Percentiles rank a stretch among this genome's conserved stretches.
Evolutionary conservation across 2,797 vertebrate genomes (phyloP).

Genomic region (Cyclopterus lumpus): DNA sequence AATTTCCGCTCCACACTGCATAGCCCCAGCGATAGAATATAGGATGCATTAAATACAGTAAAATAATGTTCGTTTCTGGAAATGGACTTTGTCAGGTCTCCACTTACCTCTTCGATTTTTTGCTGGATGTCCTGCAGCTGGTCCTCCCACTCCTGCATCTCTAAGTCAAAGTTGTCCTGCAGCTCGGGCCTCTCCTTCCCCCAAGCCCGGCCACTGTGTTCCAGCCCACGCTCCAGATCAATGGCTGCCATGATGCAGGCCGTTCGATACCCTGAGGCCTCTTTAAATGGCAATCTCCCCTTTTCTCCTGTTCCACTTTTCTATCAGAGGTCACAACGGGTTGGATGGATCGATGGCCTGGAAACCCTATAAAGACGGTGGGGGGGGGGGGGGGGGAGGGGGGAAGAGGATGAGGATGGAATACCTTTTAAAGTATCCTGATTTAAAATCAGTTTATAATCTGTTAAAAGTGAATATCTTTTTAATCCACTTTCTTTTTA

Average conservation of each 20-base stretch:
- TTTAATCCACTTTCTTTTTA: not conserved
- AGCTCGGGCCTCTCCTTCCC: slow-evolving; percentile 90
- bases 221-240: slow-evolving; percentile 89
- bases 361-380: slow-evolving; percentile 58
- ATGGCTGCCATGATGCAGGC: slow-evolving; percentile 84
- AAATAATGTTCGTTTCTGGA: not conserved
- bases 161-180: slow-evolving; percentile 93
- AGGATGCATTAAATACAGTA: not conserved
- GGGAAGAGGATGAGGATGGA: not conserved
- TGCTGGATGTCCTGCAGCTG: slow-evolving; percentile 96
- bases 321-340: slow-evolving; percentile 51
- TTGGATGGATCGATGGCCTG: slow-evolving; percentile 51
- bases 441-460: too few relatives aligned
- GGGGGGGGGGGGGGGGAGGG: slow-evolving; percentile 2
- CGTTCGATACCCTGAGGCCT: slow-evolving; percentile 48
- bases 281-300: slow-evolving; percentile 59
- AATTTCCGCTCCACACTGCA: not conserved
- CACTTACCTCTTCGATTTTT: slow-evolving; percentile 95
- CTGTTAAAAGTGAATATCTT: not conserved
- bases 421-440: not conserved
- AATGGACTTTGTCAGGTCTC: not conserved
- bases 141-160: slow-evolving; percentile 98
- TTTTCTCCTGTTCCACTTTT: slow-evolving; percentile 62
- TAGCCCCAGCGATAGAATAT: not conserved
- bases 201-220: slow-evolving; percentile 86